Evolutionary conservation across 2,113 vertebrate species (phyloP).

Genomic region (Austrofundulus limnaeus): DNA sequence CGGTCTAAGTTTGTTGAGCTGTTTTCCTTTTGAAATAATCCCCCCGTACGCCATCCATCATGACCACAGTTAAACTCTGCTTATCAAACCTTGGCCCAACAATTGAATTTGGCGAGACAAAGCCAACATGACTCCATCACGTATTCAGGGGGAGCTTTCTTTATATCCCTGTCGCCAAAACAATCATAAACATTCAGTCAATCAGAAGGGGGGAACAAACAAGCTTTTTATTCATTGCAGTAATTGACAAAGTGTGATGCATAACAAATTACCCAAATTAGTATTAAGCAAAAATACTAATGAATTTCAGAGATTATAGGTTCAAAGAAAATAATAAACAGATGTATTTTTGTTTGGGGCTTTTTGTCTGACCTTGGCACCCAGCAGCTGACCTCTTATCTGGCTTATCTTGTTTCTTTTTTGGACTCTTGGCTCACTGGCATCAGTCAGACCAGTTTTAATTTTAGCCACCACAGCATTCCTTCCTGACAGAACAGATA

Average conservation of each 20-base stretch:
- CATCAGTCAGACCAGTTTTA: slow-evolving; percentile 67
- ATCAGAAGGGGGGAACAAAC: slow-evolving; percentile 39
- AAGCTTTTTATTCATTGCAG: slow-evolving; percentile 12
- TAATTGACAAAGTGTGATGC: slow-evolving; percentile 54
- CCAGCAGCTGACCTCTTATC: slow-evolving; percentile 69
- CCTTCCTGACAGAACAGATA: slow-evolving; percentile 66
- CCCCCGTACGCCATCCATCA: slow-evolving; percentile 44
- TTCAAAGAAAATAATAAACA: background rate
- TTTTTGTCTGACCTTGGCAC: slow-evolving; percentile 70
- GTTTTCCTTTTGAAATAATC: slow-evolving; percentile 59
- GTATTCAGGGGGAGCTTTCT: slow-evolving; percentile 56
- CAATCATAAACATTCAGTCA: slow-evolving; percentile 57
- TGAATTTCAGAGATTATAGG: background rate
- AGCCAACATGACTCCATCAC: slow-evolving; percentile 49
- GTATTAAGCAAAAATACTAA: background rate
- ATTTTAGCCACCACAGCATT: slow-evolving; percentile 76
- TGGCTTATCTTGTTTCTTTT: slow-evolving; percentile 74
- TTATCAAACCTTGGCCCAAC: slow-evolving; percentile 32
- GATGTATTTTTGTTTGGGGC: slow-evolving; percentile 11
- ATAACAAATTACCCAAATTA: slow-evolving; percentile 15
- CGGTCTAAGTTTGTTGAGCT: slow-evolving; percentile 48
- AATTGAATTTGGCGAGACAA: slow-evolving; percentile 27
- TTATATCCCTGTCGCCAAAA: slow-evolving; percentile 59
- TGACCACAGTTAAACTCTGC: slow-evolving; percentile 35
- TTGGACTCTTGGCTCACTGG: slow-evolving; percentile 76